Evolutionary conservation across 2,113 vertebrate species (phyloP), one percentile per base, ranked within the genome.

Genomic region (Hippopotamus amphibius): DNA sequence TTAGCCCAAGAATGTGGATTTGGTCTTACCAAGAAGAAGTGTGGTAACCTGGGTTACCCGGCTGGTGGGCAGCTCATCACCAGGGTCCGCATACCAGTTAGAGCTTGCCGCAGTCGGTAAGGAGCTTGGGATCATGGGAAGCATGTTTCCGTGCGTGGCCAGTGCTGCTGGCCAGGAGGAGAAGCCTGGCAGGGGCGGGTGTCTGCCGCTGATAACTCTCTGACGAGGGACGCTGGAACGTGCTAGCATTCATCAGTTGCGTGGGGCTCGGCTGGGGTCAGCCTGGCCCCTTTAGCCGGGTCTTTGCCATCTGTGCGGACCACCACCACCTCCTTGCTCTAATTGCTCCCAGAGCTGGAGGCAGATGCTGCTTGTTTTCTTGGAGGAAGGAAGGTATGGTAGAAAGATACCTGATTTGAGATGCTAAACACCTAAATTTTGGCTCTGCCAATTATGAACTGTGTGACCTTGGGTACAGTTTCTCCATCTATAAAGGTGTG

Each of bases 361-460:
- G 74, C n/a, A 79, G 37, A 91, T 63, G 7, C 43, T 33, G 3
- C 26, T 57, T 59, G 48, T 57, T 84, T 81, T 95, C 88, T 88
- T 96, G 65, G 63, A 90, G 28, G 53, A 28, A 81, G 77, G 43
- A 55, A 77, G 22, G 19, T 88, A 30, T 17, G 57, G 12, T 82
- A 71, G 57, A 81, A 71, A 84, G 86, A 79, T 48, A 46, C 10
- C 15, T 97, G 80, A 92, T 68, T 90, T 69, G 74, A 95, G 65
- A 88, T 66, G 83, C 61, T 55, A 61, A 76, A 66, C 72, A 88
- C 37, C 48, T 88, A 41, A 24, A 30, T 46, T 96, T 80, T 84
- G 72, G 65, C 33, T 79, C 50, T 93, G 50, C 46, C 63, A 76
- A 2, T 72, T 83, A 66, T 61, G 88, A 87, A 43, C 11, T 30